phyloP scores from a whole-genome alignment of 2,888 invertebrate genomes.

The Parascotia fuliginaria region DNA sequence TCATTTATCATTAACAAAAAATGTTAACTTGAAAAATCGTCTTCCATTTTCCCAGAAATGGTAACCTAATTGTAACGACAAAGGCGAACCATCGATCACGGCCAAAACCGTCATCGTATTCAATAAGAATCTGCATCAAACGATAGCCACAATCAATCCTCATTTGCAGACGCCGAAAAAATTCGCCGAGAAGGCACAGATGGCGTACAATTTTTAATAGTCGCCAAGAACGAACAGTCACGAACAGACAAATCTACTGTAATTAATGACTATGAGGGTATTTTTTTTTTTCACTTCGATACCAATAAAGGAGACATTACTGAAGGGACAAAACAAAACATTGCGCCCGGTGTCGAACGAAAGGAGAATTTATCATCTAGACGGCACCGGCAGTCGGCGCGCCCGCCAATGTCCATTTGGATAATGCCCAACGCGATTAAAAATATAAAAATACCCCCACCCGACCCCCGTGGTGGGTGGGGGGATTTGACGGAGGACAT shows the following conservation, averaged over 20 bases:
- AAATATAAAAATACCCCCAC: conserved; percentile 85
- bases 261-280: conserved; percentile 81
- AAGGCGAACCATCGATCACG: conserved; percentile 67
- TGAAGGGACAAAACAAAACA: conserved; percentile 79
- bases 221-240: conserved; percentile 77
- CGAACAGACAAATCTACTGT: conserved; percentile 78
- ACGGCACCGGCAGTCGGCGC: conserved; percentile 79
- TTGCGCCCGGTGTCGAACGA: conserved; percentile 81
- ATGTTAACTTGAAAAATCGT: conserved; percentile 18
- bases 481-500: conserved; percentile 83
- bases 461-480: conserved; percentile 55
- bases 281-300: conserved; percentile 73
- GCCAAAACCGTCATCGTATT: conserved; percentile 61
- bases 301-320: conserved; percentile 76
- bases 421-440: conserved; percentile 86
- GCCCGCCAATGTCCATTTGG: conserved; percentile 85
- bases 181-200: conserved; percentile 60
- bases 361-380: conserved; percentile 85
- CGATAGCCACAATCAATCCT: conserved; percentile 82
- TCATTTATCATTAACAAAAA: conserved; percentile 3
- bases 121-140: conserved; percentile 78
- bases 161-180: conserved; percentile 63
- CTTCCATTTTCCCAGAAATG: conserved; percentile 30
- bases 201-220: conserved; percentile 78
- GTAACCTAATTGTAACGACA: conserved; percentile 45